phyloP scores from a whole-genome alignment of 2,888 invertebrate species.

The Melanargia galathea region DNA sequence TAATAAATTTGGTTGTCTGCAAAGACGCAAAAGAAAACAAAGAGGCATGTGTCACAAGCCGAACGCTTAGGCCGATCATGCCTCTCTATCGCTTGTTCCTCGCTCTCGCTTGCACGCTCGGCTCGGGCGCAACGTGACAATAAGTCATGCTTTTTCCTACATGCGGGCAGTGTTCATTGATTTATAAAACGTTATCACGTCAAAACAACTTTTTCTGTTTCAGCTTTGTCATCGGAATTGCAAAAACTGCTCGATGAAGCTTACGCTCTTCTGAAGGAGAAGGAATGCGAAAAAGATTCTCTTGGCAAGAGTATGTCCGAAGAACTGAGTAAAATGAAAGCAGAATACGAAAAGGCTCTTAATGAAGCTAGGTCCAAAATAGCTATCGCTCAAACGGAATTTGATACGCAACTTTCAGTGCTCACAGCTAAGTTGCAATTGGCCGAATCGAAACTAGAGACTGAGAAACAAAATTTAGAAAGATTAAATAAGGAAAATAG shows the following conservation, averaged over 20 bases:
- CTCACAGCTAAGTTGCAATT: slow-evolving; percentile 79
- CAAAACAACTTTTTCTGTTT: slow-evolving; percentile 43
- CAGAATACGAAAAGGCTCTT: slow-evolving; percentile 78
- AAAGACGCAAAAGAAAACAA: too few relatives aligned
- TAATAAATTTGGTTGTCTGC: too few relatives aligned
- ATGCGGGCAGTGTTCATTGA: too few relatives aligned
- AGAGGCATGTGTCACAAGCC: too few relatives aligned
- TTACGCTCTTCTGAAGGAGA: slow-evolving; percentile 76
- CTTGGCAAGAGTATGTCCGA: slow-evolving; percentile 77
- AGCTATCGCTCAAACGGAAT: slow-evolving; percentile 84
- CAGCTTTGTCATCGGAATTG: slow-evolving; percentile 76
- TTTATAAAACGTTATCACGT: too few relatives aligned
- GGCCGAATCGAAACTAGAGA: slow-evolving; percentile 75
- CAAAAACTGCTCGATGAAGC: slow-evolving; percentile 79
- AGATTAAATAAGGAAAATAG: slow-evolving; percentile 74
- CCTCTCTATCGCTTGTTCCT: too few relatives aligned
- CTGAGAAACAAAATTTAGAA: slow-evolving; percentile 74
- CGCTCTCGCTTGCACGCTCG: too few relatives aligned
- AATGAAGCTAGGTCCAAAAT: slow-evolving; percentile 84
- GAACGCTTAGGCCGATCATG: too few relatives aligned
- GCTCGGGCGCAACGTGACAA: too few relatives aligned
- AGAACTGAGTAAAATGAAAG: slow-evolving; percentile 67
- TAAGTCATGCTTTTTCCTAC: too few relatives aligned
- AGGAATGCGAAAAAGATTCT: slow-evolving; percentile 77
- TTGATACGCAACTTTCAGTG: slow-evolving; percentile 82